These are phyloP conservation scores for Melanotaenia pygmaea DNA, from an alignment of 2,797 vertebrate genomes.

Conservation along the genomic window DNA sequence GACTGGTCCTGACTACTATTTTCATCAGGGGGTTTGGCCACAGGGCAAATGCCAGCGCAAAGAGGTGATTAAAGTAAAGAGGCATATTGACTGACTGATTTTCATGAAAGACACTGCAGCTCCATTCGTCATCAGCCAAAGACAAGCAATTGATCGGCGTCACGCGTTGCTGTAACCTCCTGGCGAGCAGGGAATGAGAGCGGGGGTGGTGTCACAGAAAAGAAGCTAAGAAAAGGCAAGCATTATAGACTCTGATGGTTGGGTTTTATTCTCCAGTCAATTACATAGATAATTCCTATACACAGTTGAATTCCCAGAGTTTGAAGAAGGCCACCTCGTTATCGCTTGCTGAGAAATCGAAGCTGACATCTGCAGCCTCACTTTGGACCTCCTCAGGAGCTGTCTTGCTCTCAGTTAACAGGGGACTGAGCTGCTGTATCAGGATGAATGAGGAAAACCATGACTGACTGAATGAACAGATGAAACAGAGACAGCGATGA, in stretches of 20 bases:
- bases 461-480: constrained; percentile 48
- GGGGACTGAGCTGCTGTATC: constrained; percentile 24
- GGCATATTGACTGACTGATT: constrained; percentile 66
- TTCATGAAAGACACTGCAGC: constrained; percentile 54
- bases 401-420: constrained; percentile 30
- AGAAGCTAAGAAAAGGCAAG: constrained; percentile 43
- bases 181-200: constrained; percentile 20
- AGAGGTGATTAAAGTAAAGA: constrained; percentile 62
- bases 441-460: constrained; percentile 38
- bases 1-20: constrained; percentile 19
- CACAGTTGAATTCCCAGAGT: constrained; percentile 60
- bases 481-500: constrained; percentile 56
- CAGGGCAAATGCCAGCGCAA: constrained; percentile 45
- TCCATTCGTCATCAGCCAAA: constrained; percentile 41
- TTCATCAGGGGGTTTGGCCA: constrained; percentile 41
- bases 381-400: constrained; percentile 22
- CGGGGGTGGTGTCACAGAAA: neutral
- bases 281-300: constrained; percentile 49
- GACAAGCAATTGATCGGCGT: constrained; percentile 49
- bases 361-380: constrained; percentile 46
- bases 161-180: constrained; percentile 32
- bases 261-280: constrained; percentile 59
- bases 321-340: constrained; percentile 57
- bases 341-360: constrained; percentile 53
- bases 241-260: constrained; percentile 36